A percentile compares a stretch with the other conserved stretches of the same genome.
These are phyloP conservation scores for Sylvicapra grimmia DNA, from an alignment of 2,113 vertebrate genomes.

Conservation along the genomic window DNA sequence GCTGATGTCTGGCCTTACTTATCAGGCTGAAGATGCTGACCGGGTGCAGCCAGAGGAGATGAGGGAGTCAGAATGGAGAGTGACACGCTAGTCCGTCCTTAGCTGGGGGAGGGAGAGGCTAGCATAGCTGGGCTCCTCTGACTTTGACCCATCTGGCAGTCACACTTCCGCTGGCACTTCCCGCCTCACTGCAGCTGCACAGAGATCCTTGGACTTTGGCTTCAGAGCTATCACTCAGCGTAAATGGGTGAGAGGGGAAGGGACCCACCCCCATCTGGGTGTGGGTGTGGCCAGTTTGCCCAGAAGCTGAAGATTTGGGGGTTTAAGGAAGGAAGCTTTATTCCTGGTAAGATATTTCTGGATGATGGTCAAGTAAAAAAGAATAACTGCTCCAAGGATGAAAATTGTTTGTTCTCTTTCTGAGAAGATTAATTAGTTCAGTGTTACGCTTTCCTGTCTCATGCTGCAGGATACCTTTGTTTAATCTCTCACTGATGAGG, in stretches of 20 bases:
- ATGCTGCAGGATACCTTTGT: neutral
- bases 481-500: neutral
- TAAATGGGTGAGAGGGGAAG: neutral
- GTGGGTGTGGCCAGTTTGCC: neutral
- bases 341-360: conserved; percentile 22
- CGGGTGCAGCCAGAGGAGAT: neutral
- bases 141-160: neutral
- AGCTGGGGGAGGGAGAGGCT: neutral
- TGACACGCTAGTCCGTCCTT: neutral
- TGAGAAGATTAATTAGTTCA: conserved; percentile 21
- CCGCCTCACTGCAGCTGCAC: neutral
- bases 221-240: neutral
- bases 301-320: neutral
- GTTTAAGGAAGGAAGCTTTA: conserved; percentile 21
- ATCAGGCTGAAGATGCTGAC: neutral
- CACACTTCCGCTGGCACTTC: neutral
- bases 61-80: neutral
- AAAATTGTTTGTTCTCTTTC: neutral
- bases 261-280: neutral
- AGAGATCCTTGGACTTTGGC: conserved; percentile 32
- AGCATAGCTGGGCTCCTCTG: neutral
- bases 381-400: neutral
- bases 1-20: neutral
- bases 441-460: neutral
- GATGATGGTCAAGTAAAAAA: neutral